phyloP scores from a whole-genome alignment of 2,888 invertebrate genomes.

The Eristalis arbustorum region DNA sequence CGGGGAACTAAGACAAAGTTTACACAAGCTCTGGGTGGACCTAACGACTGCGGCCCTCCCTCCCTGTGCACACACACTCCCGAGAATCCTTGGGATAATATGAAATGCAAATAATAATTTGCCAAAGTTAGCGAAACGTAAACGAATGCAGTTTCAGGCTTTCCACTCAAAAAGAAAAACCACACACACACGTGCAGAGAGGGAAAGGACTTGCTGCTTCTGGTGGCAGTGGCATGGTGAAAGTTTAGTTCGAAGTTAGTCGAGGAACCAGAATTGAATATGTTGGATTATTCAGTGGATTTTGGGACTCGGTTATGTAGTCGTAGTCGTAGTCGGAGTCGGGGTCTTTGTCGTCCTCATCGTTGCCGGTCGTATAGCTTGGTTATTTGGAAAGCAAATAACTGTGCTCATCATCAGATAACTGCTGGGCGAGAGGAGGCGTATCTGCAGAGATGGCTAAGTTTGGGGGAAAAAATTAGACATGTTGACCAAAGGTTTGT shows the following conservation, averaged over 20 bases:
- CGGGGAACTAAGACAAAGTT: not conserved
- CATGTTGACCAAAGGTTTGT: not conserved
- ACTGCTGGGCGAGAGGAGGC: not conserved
- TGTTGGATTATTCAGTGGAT: conserved; percentile 19
- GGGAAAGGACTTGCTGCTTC: not conserved
- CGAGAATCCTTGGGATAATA: conserved; percentile 27
- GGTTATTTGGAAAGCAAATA: not conserved
- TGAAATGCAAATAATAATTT: conserved; percentile 65
- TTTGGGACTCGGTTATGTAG: conserved; percentile 2
- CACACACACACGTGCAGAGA: no score
- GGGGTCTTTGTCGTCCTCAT: not conserved
- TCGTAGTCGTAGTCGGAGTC: not conserved
- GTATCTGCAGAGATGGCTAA: not conserved
- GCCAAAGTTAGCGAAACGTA: conserved; percentile 52
- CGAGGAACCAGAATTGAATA: conserved; percentile 9
- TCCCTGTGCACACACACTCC: not conserved
- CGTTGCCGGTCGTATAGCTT: not conserved
- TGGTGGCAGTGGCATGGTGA: not conserved
- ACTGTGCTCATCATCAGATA: not conserved
- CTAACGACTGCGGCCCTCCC: not conserved
- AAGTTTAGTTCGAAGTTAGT: not conserved
- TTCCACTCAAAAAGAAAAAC: not conserved
- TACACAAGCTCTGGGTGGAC: not conserved
- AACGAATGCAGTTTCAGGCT: conserved; percentile 39
- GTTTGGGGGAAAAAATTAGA: not conserved